Conservation (phyloP, 1,140 invertebrate genomes). For the Stegodyphus dumicola region DNA sequence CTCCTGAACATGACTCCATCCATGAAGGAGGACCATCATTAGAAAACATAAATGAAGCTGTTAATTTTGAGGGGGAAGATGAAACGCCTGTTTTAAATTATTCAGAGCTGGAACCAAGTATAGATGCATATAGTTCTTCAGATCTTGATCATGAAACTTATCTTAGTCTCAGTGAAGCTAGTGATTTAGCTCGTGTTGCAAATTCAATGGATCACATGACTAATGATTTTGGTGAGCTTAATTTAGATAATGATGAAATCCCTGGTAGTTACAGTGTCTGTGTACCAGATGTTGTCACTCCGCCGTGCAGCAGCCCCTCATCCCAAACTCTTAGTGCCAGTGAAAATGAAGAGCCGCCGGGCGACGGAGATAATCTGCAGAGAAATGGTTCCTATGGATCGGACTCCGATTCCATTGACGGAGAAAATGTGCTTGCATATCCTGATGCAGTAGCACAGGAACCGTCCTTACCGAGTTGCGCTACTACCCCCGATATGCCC, state of each 20-base stretch:
- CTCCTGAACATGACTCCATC: slow-evolving; percentile 74
- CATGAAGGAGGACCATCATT: slow-evolving; percentile 69
- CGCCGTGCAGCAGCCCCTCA: slow-evolving; percentile 55
- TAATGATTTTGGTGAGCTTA: slow-evolving; percentile 3
- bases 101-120: slow-evolving; percentile 16
- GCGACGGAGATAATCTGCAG: slow-evolving; percentile 21
- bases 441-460: slow-evolving; percentile 22
- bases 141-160: slow-evolving; percentile 56
- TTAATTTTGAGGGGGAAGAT: slow-evolving; percentile 43
- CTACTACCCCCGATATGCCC: slow-evolving; percentile 50
- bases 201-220: slow-evolving; percentile 28
- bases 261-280: slow-evolving; percentile 50
- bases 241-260: slow-evolving; percentile 38
- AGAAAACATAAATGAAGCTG: slow-evolving; percentile 64
- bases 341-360: slow-evolving; percentile 48
- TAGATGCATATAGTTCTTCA: slow-evolving; percentile 9
- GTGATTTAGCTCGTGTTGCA: slow-evolving; percentile 35
- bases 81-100: slow-evolving; percentile 29
- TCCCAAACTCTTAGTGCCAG: slow-evolving; percentile 61
- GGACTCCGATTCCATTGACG: slow-evolving; percentile 47
- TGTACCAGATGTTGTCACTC: slow-evolving; percentile 33
- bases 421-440: slow-evolving; percentile 44
- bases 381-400: slow-evolving; percentile 35
- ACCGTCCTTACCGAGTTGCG: slow-evolving; percentile 42
- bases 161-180: slow-evolving; percentile 49